Evolutionary conservation across 2,113 vertebrate genomes (phyloP).

Genomic region (Syngnathoides biaculeatus): DNA sequence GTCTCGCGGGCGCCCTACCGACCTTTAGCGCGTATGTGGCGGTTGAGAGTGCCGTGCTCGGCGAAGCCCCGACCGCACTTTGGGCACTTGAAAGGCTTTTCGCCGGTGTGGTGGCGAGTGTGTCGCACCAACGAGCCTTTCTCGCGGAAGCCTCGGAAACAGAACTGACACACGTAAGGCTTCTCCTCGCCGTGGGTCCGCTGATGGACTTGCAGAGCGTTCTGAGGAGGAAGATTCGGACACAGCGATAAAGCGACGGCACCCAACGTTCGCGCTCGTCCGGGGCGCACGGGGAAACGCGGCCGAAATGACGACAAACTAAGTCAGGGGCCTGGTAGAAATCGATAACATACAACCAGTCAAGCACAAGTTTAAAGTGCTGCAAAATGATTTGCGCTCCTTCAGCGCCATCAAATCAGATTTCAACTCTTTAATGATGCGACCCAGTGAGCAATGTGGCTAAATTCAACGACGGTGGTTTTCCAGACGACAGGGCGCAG

Average conservation of each 20-base stretch:
- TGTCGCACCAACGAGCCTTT: constrained; percentile 95
- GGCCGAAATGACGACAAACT: no score
- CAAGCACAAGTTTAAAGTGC: no score
- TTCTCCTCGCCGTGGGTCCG: constrained; percentile 90
- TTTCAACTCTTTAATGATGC: no score
- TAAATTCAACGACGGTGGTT: no score
- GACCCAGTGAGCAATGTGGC: no score
- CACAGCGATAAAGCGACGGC: not conserved
- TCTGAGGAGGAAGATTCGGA: constrained; percentile 69
- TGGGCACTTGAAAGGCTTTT: constrained; percentile 93
- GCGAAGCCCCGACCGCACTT: constrained; percentile 90
- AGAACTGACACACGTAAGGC: constrained; percentile 87
- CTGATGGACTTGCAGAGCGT: constrained; percentile 93
- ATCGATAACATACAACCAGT: not conserved
- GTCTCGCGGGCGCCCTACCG: constrained; percentile 9
- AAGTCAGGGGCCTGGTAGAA: no score
- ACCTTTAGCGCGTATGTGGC: constrained; percentile 95
- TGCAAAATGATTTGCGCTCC: no score
- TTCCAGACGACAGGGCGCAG: no score
- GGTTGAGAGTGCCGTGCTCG: constrained; percentile 92
- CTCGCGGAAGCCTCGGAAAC: constrained; percentile 89
- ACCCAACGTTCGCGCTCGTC: no score
- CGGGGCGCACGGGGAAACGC: no score
- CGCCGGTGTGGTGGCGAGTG: constrained; percentile 92
- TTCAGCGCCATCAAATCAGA: no score